Evolutionary conservation across 2,113 vertebrate species (phyloP).

Genomic region (Turnix velox): DNA sequence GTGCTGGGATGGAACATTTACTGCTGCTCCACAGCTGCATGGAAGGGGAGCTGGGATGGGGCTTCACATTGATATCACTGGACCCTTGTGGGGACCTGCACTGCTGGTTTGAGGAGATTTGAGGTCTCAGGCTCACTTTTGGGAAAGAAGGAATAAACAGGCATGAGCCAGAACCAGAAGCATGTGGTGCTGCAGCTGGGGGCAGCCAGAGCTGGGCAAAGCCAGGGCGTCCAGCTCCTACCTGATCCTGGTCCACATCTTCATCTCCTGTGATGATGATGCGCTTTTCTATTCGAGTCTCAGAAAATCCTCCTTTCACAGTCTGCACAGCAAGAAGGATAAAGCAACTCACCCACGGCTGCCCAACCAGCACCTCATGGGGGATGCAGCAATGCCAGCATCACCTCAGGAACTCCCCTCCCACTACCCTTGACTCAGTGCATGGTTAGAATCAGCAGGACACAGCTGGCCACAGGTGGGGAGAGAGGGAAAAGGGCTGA

Average conservation of each 20-base stretch:
- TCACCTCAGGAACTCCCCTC: neutral
- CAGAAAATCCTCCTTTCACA: constrained; percentile 97
- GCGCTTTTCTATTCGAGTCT: constrained; percentile 97
- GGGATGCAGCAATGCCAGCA: neutral
- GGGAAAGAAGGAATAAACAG: neutral
- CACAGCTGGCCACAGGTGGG: neutral
- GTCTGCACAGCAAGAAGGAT: constrained; percentile 76
- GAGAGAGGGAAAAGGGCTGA: neutral
- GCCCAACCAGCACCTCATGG: neutral
- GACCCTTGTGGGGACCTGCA: accelerated
- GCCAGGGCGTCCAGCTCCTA: constrained; percentile 40
- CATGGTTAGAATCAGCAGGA: neutral
- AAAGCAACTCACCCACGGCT: neutral
- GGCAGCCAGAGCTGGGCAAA: neutral
- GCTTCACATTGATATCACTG: neutral
- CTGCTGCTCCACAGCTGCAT: neutral
- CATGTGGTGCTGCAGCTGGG: neutral
- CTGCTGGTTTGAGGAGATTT: neutral
- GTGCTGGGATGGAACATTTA: neutral
- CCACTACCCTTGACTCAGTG: neutral
- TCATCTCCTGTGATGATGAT: constrained; percentile 98
- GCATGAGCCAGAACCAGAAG: neutral
- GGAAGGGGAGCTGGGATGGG: neutral
- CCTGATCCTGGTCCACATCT: constrained; percentile 98
- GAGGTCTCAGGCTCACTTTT: neutral